A percentile compares a stretch with the other conserved stretches of the same genome.
phyloP scores from a whole-genome alignment of 2,113 vertebrate genomes.

The Lagopus muta region DNA sequence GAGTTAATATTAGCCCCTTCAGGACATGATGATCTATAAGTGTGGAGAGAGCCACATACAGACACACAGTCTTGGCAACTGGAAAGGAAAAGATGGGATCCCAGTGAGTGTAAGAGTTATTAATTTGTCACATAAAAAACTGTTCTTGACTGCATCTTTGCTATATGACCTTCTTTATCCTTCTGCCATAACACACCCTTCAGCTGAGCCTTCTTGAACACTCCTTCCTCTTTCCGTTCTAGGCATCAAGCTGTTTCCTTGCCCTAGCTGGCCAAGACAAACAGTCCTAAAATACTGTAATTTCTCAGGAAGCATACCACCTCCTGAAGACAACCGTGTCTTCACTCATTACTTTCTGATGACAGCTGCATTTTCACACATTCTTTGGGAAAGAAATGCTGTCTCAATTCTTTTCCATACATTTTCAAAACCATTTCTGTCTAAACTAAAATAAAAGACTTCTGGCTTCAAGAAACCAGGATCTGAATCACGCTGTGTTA shows the following conservation, averaged over 20 bases:
- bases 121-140: background rate
- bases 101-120: background rate
- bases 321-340: background rate
- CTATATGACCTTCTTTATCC: background rate
- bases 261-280: background rate
- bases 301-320: background rate
- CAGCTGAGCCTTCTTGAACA: background rate
- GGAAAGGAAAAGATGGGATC: background rate
- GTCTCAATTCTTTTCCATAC: background rate
- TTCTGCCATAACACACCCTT: background rate
- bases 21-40: conserved; percentile 54
- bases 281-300: background rate
- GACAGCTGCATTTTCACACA: background rate
- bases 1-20: conserved; percentile 65
- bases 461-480: background rate
- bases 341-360: background rate
- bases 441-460: background rate
- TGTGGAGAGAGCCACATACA: background rate
- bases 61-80: background rate
- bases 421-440: background rate
- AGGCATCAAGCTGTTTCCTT: background rate
- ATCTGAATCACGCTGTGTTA: background rate
- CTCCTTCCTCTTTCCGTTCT: background rate
- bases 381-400: background rate
- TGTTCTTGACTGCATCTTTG: background rate